Evolutionary conservation across 2,888 invertebrate species (phyloP).

Genomic region (Andrena hattorfiana): DNA sequence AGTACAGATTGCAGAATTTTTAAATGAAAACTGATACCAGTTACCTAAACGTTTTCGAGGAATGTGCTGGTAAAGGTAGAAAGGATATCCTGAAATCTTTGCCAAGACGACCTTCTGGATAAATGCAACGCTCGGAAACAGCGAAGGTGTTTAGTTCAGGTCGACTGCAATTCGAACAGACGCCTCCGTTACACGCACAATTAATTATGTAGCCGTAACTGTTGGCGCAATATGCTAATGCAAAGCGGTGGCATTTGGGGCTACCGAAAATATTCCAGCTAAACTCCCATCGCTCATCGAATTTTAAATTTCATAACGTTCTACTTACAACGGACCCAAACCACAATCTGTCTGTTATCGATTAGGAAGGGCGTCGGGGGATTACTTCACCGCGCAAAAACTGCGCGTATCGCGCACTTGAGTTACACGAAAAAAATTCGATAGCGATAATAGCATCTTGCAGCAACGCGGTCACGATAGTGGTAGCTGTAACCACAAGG

Average conservation of each 20-base stretch:
- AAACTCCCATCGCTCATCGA: neutral
- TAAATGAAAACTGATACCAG: no score
- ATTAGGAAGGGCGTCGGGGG: neutral
- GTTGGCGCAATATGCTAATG: constrained; percentile 21
- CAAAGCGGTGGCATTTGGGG: neutral
- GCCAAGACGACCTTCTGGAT: constrained; percentile 32
- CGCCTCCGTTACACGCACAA: constrained; percentile 52
- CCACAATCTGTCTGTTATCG: neutral
- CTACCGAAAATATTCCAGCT: neutral
- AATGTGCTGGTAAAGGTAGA: neutral
- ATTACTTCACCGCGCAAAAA: neutral
- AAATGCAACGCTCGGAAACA: constrained; percentile 35
- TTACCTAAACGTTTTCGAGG: neutral
- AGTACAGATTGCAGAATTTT: no score
- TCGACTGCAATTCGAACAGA: constrained; percentile 53
- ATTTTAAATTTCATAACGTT: neutral
- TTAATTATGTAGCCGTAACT: constrained; percentile 41
- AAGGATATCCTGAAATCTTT: constrained; percentile 28
- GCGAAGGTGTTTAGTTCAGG: constrained; percentile 60
- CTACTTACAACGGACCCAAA: neutral
- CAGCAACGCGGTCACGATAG: constrained; percentile 18
- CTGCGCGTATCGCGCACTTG: neutral
- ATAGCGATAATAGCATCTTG: constrained; percentile 35
- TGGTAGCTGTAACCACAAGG: constrained; percentile 19
- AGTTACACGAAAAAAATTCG: constrained; percentile 22